Conservation (phyloP, 2,113 vertebrate genomes). For the Pungitius pungitius region DNA sequence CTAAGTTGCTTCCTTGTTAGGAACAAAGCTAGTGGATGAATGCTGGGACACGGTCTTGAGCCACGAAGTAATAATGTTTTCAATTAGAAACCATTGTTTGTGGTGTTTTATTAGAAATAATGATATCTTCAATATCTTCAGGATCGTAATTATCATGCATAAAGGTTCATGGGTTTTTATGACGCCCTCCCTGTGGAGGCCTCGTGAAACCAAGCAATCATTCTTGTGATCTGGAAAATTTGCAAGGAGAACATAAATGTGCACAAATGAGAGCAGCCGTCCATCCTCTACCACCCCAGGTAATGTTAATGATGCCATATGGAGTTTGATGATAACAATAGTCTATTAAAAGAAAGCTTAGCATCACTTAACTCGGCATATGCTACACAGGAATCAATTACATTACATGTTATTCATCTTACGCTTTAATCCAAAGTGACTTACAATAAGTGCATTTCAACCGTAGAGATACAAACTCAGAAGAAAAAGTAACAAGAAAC, state of each 20-base stretch:
- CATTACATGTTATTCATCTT: too few species aligned
- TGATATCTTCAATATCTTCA: background rate
- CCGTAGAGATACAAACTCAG: too few species aligned
- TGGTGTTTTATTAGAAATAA: background rate
- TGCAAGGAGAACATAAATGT: too few species aligned
- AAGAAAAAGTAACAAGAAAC: too few species aligned
- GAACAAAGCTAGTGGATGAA: background rate
- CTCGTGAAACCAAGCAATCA: background rate
- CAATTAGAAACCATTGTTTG: background rate
- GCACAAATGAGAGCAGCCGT: background rate
- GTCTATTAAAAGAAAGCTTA: too few species aligned
- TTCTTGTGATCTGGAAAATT: background rate
- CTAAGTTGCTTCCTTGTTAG: constrained; percentile 38
- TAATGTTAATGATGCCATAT: background rate
- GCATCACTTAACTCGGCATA: too few species aligned
- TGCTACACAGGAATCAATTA: too few species aligned
- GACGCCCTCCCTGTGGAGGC: background rate
- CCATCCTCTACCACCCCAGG: background rate
- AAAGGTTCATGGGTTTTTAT: background rate
- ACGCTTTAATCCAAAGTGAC: too few species aligned
- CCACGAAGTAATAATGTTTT: background rate
- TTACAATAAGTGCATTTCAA: too few species aligned
- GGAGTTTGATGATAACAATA: too few species aligned
- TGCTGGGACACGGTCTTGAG: background rate
- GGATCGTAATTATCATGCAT: background rate